Evolutionary conservation across 2,113 vertebrate genomes (phyloP), one percentile per base, ranked within the genome.

Genomic region (Corythornis cristatus): DNA sequence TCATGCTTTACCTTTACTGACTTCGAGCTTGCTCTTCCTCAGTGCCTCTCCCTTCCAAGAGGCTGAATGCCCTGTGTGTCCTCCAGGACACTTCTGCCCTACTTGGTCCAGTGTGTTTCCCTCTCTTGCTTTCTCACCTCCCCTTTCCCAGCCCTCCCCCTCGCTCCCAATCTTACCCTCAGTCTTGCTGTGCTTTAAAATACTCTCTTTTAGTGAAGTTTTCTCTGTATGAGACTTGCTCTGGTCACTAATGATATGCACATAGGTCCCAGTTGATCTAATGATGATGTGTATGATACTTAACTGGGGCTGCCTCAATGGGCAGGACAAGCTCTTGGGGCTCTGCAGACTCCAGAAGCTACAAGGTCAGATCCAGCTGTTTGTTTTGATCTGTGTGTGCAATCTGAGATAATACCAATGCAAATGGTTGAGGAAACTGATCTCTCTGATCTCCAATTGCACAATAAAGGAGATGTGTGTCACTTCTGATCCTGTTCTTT

Each of bases 151-250:
- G n/a, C 53, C 53, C 50, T 5, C 50, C 23, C 13, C 25, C 25
- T 16, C 48, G 7, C 48, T 23, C 50, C 7, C 4, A 3, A 22
- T 78, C 54, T 73, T 54, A 35, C 9, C 9, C 8, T 3, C 6
- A 57, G 6, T 43, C 17, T 31, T 37, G 48, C 61, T 60, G 25
- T 62, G 25, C 43, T 88, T 71, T 43, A 23, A 58, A 37, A 17
- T 22, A 21, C 5, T 76, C 16, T 53, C 0, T 50, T 88, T 91
- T 43, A 19, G 33, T 54, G 48, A 77, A 6, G 9, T 31, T 64
- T 5, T 37, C 8, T 43, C 40, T 60, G 31, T 10, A 7, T 1
- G 65, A 42, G 26, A 26, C 31, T 80, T 0, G 0, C 0, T 50
- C 46, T 62, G 23, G 29, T 86, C 65, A 26, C 29, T 8, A 57